Conservation (phyloP, 2,797 vertebrate genomes). For the Pseudocheirus occidentalis region DNA sequence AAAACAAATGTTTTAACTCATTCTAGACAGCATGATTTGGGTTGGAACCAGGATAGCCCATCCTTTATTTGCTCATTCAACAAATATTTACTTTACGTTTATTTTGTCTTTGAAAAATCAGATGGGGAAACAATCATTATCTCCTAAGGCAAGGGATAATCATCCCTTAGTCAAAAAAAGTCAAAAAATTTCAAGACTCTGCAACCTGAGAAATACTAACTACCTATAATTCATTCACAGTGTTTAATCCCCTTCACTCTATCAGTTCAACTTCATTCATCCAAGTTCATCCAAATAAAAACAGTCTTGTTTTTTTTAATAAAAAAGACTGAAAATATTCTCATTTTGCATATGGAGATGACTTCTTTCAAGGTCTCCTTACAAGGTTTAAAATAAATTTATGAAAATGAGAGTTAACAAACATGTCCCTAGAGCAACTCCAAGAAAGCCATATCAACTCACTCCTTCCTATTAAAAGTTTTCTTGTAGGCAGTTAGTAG, state of each 20-base stretch:
- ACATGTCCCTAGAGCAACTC: conserved; percentile 16
- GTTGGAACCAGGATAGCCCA: background rate
- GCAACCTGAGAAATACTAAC: background rate
- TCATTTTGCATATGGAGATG: background rate
- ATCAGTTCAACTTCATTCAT: background rate
- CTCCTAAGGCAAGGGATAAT: background rate
- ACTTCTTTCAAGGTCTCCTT: background rate
- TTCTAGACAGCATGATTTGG: background rate
- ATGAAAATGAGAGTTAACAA: background rate
- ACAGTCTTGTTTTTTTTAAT: background rate
- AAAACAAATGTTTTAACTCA: background rate
- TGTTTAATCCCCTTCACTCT: background rate
- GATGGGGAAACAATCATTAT: background rate
- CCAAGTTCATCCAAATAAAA: background rate
- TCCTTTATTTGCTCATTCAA: background rate
- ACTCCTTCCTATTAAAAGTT: conserved; percentile 29
- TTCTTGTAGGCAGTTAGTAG: conserved; percentile 49
- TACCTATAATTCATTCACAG: background rate
- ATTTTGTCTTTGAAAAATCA: background rate
- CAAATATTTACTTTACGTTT: background rate
- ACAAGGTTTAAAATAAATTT: conserved; percentile 26
- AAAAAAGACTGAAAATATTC: background rate
- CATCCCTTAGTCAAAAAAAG: background rate
- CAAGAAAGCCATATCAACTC: conserved; percentile 39
- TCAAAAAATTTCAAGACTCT: background rate